phyloP scores from a whole-genome alignment of 1,140 invertebrate species.

The Pseudomyrmex sp. region DNA sequence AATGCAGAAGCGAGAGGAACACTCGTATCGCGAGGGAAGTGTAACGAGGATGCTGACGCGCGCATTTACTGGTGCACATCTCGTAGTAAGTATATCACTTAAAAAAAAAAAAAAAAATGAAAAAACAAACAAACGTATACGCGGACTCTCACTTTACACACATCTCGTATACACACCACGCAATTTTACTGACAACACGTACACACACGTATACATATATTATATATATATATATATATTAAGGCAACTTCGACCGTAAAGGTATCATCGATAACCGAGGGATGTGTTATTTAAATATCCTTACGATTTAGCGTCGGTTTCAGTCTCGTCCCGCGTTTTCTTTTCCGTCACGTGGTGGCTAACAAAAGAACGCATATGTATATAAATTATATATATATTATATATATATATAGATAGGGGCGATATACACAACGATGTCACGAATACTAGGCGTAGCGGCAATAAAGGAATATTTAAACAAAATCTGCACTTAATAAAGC shows the following conservation, averaged over 20 bases:
- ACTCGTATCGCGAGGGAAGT: not conserved
- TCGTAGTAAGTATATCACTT: not conserved
- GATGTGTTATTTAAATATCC: conserved; percentile 28
- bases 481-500: conserved; percentile 58
- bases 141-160: conserved; percentile 3
- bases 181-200: not conserved
- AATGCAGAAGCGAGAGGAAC: not conserved
- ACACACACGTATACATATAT: not conserved
- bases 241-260: conserved; percentile 48
- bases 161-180: not conserved
- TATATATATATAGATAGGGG: conserved; percentile 49
- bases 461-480: conserved; percentile 59
- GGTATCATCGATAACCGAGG: conserved; percentile 12
- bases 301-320: conserved; percentile 46
- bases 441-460: conserved; percentile 43
- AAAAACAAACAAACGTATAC: not conserved
- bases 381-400: conserved; percentile 60
- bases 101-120: too few species aligned
- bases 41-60: conserved; percentile 20
- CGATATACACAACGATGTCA: conserved; percentile 64
- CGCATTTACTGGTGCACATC: not conserved
- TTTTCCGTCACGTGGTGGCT: conserved; percentile 16
- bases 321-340: conserved; percentile 25
- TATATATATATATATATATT: conserved; percentile 33
- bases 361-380: conserved; percentile 15